Conservation (phyloP, 2,888 invertebrate genomes). For the Rhagonycha fulva region DNA sequence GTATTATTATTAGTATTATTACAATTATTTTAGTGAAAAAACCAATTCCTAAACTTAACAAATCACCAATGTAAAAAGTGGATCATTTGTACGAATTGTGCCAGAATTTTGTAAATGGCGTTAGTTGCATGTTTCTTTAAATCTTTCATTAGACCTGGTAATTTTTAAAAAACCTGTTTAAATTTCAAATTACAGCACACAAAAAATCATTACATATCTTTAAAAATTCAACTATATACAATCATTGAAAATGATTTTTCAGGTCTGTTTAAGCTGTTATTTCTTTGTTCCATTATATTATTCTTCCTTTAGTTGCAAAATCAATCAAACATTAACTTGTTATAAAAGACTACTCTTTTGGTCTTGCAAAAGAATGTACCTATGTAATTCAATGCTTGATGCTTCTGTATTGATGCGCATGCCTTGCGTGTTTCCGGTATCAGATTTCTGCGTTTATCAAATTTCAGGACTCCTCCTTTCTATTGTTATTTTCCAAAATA, state of each 20-base stretch:
- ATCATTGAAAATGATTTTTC: not conserved
- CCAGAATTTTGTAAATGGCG: too few relatives aligned
- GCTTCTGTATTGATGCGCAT: constrained; percentile 1
- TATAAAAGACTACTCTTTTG: not conserved
- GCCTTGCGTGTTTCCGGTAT: constrained; percentile 2
- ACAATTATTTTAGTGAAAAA: too few relatives aligned
- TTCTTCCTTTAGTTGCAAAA: not conserved
- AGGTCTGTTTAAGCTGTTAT: not conserved
- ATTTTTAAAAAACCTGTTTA: not conserved
- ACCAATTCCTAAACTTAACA: too few relatives aligned
- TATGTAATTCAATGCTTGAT: constrained; percentile 3
- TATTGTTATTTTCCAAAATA: not conserved
- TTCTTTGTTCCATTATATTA: not conserved
- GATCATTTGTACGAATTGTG: too few relatives aligned
- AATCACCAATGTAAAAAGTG: too few relatives aligned
- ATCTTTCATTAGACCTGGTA: too few relatives aligned
- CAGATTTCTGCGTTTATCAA: constrained; percentile 11
- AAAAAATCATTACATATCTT: not conserved
- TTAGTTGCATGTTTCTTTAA: too few relatives aligned
- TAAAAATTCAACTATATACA: not conserved
- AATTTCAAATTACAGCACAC: not conserved
- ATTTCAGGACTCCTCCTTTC: constrained; percentile 10
- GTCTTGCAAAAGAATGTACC: not conserved
- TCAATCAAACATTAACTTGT: not conserved
- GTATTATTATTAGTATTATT: too few relatives aligned